A percentile compares a stretch with the other conserved stretches of the same genome.
Evolutionary conservation across 35 echinoderm and acorn worm genomes (phyloP).

Genomic region (Acanthaster planci): DNA sequence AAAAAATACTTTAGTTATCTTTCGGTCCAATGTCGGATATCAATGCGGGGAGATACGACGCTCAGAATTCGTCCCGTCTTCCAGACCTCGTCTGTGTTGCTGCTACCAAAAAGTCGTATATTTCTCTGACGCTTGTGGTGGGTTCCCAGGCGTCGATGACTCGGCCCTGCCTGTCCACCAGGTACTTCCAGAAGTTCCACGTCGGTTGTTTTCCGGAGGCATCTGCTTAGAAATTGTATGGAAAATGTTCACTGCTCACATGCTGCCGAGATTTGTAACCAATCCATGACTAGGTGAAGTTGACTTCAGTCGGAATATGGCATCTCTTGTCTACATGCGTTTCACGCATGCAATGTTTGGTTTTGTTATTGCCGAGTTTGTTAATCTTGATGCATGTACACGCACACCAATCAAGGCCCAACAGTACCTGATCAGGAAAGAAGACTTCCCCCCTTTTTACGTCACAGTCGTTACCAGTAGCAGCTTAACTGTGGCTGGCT

Average conservation of each 20-base stretch:
- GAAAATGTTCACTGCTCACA: background rate
- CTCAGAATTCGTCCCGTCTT: conserved; percentile 6
- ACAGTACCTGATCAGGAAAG: too few species aligned
- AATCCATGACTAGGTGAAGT: background rate
- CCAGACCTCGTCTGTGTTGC: conserved; percentile 16
- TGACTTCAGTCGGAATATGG: background rate
- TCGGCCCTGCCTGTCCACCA: conserved; percentile 61
- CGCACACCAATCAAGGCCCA: too few species aligned
- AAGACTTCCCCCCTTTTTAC: too few species aligned
- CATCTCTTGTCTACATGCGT: background rate
- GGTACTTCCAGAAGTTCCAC: conserved; percentile 96
- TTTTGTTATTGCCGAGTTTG: too few species aligned
- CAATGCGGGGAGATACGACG: background rate
- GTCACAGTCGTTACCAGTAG: too few species aligned
- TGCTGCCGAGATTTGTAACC: background rate
- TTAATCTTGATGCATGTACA: too few species aligned
- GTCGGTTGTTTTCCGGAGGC: conserved; percentile 56
- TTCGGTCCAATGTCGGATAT: too few species aligned
- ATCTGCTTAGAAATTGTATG: conserved; percentile 13
- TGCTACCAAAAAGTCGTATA: conserved; percentile 50
- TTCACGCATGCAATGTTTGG: too few species aligned
- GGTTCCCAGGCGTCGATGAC: conserved; percentile 82
- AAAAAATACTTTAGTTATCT: too few species aligned
- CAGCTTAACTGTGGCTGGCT: too few species aligned
- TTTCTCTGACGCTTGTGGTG: conserved; percentile 32